These are phyloP conservation scores for Lamproptera curius DNA, from an alignment of 2,888 invertebrate species.

Conservation along the genomic window DNA sequence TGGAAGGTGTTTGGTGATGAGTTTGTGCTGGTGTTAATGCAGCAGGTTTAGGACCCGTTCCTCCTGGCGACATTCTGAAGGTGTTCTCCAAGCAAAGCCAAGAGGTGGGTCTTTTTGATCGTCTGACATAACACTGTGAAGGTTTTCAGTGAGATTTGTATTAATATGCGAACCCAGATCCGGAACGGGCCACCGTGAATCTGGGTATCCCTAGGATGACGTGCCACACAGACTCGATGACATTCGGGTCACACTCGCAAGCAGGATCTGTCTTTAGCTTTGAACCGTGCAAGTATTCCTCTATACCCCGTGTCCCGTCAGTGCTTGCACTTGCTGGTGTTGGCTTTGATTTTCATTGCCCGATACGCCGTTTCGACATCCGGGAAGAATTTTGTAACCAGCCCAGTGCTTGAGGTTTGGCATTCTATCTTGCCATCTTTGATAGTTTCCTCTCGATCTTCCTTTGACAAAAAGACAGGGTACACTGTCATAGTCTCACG, in stretches of 20 bases:
- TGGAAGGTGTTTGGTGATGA: too few species aligned
- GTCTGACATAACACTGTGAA: background rate
- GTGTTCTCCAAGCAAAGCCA: background rate
- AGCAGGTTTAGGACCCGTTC: background rate
- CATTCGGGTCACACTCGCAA: background rate
- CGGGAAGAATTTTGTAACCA: conserved; percentile 16
- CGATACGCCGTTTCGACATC: conserved; percentile 27
- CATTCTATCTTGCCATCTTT: conserved; percentile 16
- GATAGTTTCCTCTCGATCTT: conserved; percentile 15
- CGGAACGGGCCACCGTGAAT: background rate
- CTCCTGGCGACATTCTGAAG: background rate
- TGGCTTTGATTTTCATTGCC: conserved; percentile 23
- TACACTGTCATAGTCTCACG: background rate
- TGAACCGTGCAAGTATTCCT: background rate
- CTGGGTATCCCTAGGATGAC: background rate
- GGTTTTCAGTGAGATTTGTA: background rate
- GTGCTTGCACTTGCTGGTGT: background rate
- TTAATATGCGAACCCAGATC: background rate
- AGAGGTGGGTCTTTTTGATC: background rate
- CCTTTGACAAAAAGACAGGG: conserved; percentile 12
- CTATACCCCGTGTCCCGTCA: background rate
- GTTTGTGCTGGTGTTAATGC: too few species aligned
- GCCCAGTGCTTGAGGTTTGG: conserved; percentile 4
- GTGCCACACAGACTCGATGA: background rate
- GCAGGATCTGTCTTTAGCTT: background rate